Percentiles rank a stretch among this genome's conserved stretches.
Conservation (phyloP, 64 coral and sea anemone species). For the Actinia equina region DNA sequence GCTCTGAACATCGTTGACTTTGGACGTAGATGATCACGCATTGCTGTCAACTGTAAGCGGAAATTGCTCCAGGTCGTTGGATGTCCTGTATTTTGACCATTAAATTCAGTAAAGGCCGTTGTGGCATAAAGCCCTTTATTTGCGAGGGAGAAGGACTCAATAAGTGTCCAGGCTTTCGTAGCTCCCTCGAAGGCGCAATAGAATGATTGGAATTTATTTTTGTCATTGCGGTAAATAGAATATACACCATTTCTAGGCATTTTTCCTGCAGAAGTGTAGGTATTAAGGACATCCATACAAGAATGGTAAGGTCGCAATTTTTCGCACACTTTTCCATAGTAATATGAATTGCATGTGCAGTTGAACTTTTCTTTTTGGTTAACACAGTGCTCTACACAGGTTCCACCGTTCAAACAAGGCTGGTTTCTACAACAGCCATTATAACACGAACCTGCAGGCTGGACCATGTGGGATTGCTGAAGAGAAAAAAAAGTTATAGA, state of each 20-base stretch:
- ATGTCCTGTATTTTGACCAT: not conserved
- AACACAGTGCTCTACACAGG: slow-evolving; percentile 23
- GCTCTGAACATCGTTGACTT: not conserved
- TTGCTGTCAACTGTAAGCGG: not conserved
- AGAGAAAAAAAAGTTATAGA: not conserved
- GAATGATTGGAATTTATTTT: not conserved
- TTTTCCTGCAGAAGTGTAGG: not conserved
- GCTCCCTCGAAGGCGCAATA: slow-evolving; percentile 30
- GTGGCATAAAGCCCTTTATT: not conserved
- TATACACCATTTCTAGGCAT: slow-evolving; percentile 12
- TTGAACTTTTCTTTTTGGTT: slow-evolving; percentile 14
- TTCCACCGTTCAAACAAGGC: slow-evolving; percentile 28
- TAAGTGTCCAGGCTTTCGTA: slow-evolving; percentile 38
- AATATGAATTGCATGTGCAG: slow-evolving; percentile 21
- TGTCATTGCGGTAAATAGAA: not conserved
- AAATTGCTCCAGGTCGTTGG: not conserved
- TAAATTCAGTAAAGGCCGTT: not conserved
- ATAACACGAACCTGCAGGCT: not conserved
- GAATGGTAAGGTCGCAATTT: not conserved
- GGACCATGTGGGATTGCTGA: slow-evolving; percentile 10
- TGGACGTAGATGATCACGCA: not conserved
- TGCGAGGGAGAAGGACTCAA: slow-evolving; percentile 40
- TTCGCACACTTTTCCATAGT: slow-evolving; percentile 25
- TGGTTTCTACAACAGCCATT: slow-evolving; percentile 34
- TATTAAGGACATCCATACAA: not conserved